Conservation (phyloP, 2,113 vertebrate species). For the Gopherus evgoodei region DNA sequence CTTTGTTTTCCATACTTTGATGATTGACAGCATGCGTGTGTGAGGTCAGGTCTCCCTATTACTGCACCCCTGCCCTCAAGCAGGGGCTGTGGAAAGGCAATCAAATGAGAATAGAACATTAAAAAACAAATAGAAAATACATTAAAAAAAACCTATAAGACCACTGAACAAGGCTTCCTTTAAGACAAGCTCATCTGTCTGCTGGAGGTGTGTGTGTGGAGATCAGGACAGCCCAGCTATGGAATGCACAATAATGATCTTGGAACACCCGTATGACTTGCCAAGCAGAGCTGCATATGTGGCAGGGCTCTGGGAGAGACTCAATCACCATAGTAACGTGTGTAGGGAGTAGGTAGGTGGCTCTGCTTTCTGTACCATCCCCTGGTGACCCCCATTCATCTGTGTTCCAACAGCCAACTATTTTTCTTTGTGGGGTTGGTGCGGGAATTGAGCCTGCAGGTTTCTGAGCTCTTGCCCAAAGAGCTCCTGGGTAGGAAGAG, state of each 20-base stretch:
- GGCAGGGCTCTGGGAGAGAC: background rate
- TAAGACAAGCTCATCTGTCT: slow-evolving; percentile 51
- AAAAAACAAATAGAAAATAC: slow-evolving; percentile 17
- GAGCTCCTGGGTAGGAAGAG: background rate
- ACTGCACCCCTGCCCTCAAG: background rate
- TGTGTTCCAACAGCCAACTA: background rate
- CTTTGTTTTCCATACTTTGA: slow-evolving; percentile 68
- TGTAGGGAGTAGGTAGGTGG: background rate
- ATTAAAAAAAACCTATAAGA: slow-evolving; percentile 25
- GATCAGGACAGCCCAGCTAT: slow-evolving; percentile 53
- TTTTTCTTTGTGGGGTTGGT: background rate
- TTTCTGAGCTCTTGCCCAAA: background rate
- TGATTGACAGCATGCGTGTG: slow-evolving; percentile 51
- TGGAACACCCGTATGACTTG: slow-evolving; percentile 49
- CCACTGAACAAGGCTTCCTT: slow-evolving; percentile 68
- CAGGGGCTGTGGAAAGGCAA: slow-evolving; percentile 14
- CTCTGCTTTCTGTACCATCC: background rate
- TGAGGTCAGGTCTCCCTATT: slow-evolving; percentile 68
- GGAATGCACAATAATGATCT: slow-evolving; percentile 49
- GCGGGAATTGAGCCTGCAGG: background rate
- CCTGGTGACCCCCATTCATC: background rate
- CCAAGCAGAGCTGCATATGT: slow-evolving; percentile 14
- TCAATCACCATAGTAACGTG: background rate
- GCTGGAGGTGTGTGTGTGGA: slow-evolving; percentile 41
- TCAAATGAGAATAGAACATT: slow-evolving; percentile 34